Percentiles rank a stretch among this genome's conserved stretches.
Evolutionary conservation across 2,888 invertebrate genomes (phyloP).

Genomic region (Periphyllus acericola): DNA sequence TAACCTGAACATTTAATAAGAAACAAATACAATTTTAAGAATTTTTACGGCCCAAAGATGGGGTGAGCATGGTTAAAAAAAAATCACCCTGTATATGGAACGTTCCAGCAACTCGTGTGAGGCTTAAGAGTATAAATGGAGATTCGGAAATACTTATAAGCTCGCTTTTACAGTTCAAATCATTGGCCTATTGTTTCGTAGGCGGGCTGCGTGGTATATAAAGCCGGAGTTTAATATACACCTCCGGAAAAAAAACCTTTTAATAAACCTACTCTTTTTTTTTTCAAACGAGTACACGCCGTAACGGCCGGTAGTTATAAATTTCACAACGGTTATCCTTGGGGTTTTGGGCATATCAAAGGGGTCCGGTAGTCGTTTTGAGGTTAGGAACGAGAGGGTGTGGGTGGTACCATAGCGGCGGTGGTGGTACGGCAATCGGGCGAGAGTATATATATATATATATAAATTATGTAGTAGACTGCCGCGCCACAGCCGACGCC

Average conservation of each 20-base stretch:
- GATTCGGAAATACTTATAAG: no score
- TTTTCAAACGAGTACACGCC: slow-evolving; percentile 32
- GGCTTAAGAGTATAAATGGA: no score
- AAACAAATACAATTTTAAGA: no score
- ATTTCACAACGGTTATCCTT: slow-evolving; percentile 59
- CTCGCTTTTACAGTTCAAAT: no score
- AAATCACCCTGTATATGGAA: no score
- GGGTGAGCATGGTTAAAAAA: no score
- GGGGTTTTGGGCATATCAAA: slow-evolving; percentile 54
- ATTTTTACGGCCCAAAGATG: no score
- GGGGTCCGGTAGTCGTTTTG: slow-evolving; percentile 58
- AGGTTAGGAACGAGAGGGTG: slow-evolving; percentile 47
- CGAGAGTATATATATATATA: background rate
- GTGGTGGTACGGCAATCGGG: slow-evolving; percentile 35
- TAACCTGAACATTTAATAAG: no score
- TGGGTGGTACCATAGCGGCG: background rate
- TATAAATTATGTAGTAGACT: background rate
- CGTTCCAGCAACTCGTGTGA: no score
- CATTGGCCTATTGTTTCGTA: background rate
- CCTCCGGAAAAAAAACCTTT: slow-evolving; percentile 34
- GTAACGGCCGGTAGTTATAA: slow-evolving; percentile 54
- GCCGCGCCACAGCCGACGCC: background rate
- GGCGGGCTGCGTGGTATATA: background rate
- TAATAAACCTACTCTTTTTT: slow-evolving; percentile 37
- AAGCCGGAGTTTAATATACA: background rate